These are phyloP conservation scores for Leptobrachium leishanense DNA, from an alignment of 2,113 vertebrate species.

Conservation along the genomic window DNA sequence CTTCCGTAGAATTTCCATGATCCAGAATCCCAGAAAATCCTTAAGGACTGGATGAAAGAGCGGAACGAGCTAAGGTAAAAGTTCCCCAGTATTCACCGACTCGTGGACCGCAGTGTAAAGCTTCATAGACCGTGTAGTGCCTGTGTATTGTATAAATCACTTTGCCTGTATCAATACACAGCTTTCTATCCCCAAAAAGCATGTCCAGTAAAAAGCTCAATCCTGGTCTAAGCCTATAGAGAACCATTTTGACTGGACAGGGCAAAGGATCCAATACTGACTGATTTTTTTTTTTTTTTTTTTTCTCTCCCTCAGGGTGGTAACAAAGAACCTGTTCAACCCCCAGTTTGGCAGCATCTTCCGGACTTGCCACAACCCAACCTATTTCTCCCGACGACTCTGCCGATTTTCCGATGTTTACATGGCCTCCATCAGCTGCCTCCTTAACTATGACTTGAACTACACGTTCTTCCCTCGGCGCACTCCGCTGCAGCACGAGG, in stretches of 20 bases:
- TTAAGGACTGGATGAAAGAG: constrained; percentile 79
- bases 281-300: too few relatives aligned
- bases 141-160: too few relatives aligned
- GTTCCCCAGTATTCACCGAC: neutral
- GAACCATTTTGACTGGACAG: too few relatives aligned
- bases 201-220: too few relatives aligned
- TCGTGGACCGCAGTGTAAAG: too few relatives aligned
- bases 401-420: constrained; percentile 80
- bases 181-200: too few relatives aligned
- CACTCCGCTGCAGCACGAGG: constrained; percentile 79
- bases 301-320: constrained; percentile 58
- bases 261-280: neutral
- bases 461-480: constrained; percentile 78
- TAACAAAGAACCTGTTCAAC: constrained; percentile 66
- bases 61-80: constrained; percentile 74
- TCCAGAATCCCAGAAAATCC: constrained; percentile 66
- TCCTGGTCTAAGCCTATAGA: too few relatives aligned
- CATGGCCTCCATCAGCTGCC: constrained; percentile 78
- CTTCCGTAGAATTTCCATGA: constrained; percentile 67
- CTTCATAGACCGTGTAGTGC: too few relatives aligned
- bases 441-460: constrained; percentile 73
- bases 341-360: constrained; percentile 79
- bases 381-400: constrained; percentile 78
- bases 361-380: constrained; percentile 79
- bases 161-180: too few relatives aligned